Evolutionary conservation across 2,113 vertebrate species (phyloP).

Genomic region (Lepisosteus osseus): DNA sequence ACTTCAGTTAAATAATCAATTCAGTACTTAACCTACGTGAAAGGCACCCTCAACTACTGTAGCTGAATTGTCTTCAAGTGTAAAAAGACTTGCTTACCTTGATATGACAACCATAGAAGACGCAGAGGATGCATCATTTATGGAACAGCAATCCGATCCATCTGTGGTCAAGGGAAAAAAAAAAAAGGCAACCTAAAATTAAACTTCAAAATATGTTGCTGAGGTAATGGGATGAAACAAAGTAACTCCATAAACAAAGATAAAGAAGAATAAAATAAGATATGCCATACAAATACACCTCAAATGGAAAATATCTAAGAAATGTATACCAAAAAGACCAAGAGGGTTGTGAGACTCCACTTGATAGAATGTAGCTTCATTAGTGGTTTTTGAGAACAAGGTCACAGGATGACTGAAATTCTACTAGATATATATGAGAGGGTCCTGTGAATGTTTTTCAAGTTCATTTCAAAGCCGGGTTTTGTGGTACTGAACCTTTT

Average conservation of each 20-base stretch:
- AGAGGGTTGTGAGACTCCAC: background rate
- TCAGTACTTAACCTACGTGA: background rate
- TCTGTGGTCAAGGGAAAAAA: slow-evolving; percentile 46
- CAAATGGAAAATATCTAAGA: background rate
- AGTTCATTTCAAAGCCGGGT: too few species aligned
- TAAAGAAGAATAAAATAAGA: background rate
- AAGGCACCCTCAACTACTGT: background rate
- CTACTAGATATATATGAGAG: too few species aligned
- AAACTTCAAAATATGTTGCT: slow-evolving; percentile 36
- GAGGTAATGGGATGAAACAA: background rate
- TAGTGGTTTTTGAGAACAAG: too few species aligned
- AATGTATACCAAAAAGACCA: background rate
- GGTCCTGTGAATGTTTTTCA: too few species aligned
- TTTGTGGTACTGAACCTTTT: too few species aligned
- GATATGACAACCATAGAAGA: slow-evolving; percentile 50
- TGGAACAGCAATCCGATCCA: slow-evolving; percentile 65
- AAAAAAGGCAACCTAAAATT: slow-evolving; percentile 10
- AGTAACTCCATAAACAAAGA: background rate
- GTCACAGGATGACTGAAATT: too few species aligned
- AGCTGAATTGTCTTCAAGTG: background rate
- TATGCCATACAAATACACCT: background rate
- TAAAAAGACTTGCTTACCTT: slow-evolving; percentile 54
- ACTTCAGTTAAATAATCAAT: too few species aligned
- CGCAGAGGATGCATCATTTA: slow-evolving; percentile 40
- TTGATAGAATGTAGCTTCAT: too few species aligned